A percentile compares a stretch with the other conserved stretches of the same genome.
phyloP scores from a whole-genome alignment of 2,113 vertebrate genomes.

The Dunckerocampus dactyliophorus region DNA sequence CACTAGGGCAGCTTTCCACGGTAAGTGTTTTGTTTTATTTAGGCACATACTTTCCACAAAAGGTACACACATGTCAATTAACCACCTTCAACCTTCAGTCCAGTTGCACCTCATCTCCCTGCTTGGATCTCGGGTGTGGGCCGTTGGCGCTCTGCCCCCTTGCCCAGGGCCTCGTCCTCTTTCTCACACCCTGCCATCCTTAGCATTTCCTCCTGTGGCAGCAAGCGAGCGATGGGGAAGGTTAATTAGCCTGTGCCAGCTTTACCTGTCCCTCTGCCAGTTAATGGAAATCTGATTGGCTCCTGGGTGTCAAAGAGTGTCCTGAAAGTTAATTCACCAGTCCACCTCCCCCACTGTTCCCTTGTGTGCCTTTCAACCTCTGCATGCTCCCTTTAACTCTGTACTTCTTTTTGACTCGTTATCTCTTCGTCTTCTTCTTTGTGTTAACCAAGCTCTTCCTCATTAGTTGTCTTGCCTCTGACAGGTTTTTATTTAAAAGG shows the following conservation, averaged over 20 bases:
- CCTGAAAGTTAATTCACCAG: constrained; percentile 76
- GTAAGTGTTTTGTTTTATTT: constrained; percentile 63
- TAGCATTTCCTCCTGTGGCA: constrained; percentile 48
- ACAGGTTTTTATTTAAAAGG: not conserved
- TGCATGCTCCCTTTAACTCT: constrained; percentile 23
- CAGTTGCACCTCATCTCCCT: constrained; percentile 1
- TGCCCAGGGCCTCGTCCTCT: constrained; percentile 55
- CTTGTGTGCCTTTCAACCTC: constrained; percentile 56
- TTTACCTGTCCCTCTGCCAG: constrained; percentile 73
- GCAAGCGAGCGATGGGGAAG: constrained; percentile 61
- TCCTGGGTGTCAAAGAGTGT: constrained; percentile 78
- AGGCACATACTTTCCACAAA: not conserved
- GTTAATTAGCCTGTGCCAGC: constrained; percentile 77
- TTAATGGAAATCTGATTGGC: constrained; percentile 81
- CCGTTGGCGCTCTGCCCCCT: constrained; percentile 46
- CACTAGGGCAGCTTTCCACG: constrained; percentile 77
- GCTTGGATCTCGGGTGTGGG: constrained; percentile 20
- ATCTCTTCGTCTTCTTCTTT: constrained; percentile 14
- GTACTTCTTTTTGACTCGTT: constrained; percentile 23
- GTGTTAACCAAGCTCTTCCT: not conserved
- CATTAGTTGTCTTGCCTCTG: not conserved
- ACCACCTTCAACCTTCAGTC: constrained; percentile 13
- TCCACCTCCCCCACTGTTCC: constrained; percentile 45
- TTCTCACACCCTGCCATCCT: constrained; percentile 29
- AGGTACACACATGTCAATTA: constrained; percentile 20